phyloP scores from a whole-genome alignment of 2,888 invertebrate species.

The Sycophila texana region DNA sequence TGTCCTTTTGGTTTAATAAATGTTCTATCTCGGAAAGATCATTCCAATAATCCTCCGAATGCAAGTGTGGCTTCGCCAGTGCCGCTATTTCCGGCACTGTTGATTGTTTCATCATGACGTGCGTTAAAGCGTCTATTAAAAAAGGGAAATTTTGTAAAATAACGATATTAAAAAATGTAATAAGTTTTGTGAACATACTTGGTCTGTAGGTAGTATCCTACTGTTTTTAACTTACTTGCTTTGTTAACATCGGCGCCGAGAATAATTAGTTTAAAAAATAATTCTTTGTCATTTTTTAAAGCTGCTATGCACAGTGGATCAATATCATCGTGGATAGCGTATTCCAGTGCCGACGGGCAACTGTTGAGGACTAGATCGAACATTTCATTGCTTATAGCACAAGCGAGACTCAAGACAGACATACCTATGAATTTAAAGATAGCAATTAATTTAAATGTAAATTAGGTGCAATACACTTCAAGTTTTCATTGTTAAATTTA shows the following conservation, averaged over 20 bases:
- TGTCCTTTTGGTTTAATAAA: constrained; percentile 18
- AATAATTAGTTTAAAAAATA: constrained; percentile 66
- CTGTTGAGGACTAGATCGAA: constrained; percentile 66
- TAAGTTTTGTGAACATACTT: neutral
- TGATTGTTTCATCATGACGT: constrained; percentile 68
- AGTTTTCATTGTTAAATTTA: no score
- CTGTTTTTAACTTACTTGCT: constrained; percentile 62
- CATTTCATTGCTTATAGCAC: constrained; percentile 66
- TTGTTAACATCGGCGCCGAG: constrained; percentile 64
- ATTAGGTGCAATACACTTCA: no score
- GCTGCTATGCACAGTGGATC: constrained; percentile 71
- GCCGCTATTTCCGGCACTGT: constrained; percentile 65
- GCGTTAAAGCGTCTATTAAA: constrained; percentile 66
- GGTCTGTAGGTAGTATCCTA: neutral
- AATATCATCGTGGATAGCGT: constrained; percentile 66
- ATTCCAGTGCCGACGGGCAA: constrained; percentile 64
- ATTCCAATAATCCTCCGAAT: constrained; percentile 68
- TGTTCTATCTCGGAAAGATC: constrained; percentile 61
- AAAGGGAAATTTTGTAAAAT: neutral
- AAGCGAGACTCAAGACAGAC: constrained; percentile 67
- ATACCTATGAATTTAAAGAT: constrained; percentile 60
- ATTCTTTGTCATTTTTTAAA: constrained; percentile 68
- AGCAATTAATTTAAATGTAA: constrained; percentile 1
- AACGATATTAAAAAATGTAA: neutral
- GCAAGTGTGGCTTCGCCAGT: constrained; percentile 60